These are phyloP conservation scores for Bombus waltoni DNA, from an alignment of 1,140 invertebrate species.

Conservation along the genomic window DNA sequence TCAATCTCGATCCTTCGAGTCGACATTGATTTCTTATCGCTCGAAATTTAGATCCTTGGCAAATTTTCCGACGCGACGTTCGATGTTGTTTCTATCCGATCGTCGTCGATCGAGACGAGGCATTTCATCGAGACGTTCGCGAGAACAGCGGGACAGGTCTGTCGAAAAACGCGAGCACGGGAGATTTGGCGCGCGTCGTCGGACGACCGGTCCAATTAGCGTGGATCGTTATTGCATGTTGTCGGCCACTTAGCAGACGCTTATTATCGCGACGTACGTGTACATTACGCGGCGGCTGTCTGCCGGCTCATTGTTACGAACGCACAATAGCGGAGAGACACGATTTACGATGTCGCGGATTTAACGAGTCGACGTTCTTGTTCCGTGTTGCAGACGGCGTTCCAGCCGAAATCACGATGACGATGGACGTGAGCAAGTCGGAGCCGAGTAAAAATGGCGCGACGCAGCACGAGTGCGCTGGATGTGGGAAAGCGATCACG, in stretches of 20 bases:
- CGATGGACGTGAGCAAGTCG: slow-evolving; percentile 88
- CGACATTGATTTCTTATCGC: neutral
- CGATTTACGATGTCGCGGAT: slow-evolving; percentile 31
- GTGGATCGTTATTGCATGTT: slow-evolving; percentile 66
- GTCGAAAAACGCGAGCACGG: neutral
- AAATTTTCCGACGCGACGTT: fast-evolving
- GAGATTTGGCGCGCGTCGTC: slow-evolving; percentile 38
- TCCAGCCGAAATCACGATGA: slow-evolving; percentile 85
- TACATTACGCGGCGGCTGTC: slow-evolving; percentile 35
- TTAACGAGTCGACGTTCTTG: slow-evolving; percentile 28
- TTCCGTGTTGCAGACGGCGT: slow-evolving; percentile 78
- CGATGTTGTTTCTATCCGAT: neutral
- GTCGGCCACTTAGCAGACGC: slow-evolving; percentile 66
- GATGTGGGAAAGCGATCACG: slow-evolving; percentile 93
- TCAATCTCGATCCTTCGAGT: neutral
- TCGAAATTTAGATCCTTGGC: neutral
- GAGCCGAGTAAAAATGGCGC: slow-evolving; percentile 85
- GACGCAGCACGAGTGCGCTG: slow-evolving; percentile 90
- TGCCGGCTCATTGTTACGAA: slow-evolving; percentile 14
- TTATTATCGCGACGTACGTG: slow-evolving; percentile 51
- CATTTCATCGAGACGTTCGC: no score
- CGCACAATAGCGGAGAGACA: slow-evolving; percentile 19
- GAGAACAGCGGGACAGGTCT: neutral
- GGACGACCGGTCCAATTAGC: slow-evolving; percentile 64
- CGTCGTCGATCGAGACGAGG: neutral